Conservation (phyloP, 2,888 invertebrate genomes). For the Hedya salicella region DNA sequence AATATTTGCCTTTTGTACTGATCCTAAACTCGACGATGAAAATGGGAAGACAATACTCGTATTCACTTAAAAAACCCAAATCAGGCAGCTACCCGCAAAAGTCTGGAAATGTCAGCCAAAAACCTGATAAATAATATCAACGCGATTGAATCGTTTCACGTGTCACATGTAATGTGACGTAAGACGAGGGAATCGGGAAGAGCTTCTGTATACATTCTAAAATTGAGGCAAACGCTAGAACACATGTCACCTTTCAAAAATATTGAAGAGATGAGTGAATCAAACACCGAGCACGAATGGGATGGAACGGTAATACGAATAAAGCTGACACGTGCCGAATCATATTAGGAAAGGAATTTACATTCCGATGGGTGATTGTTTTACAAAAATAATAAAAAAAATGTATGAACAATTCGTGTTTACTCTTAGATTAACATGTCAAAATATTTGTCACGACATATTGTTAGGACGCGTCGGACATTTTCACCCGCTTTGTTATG, state of each 20-base stretch:
- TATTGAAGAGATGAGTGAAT: slow-evolving; percentile 27
- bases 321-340: not conserved
- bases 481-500: no score
- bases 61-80: not conserved
- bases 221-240: slow-evolving; percentile 2
- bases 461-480: no score
- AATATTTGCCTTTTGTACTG: not conserved
- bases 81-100: not conserved
- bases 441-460: no score
- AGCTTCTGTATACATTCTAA: slow-evolving; percentile 15
- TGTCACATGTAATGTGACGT: slow-evolving; percentile 31
- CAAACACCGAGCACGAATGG: not conserved
- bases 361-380: no score
- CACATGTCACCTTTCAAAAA: slow-evolving; percentile 1
- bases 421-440: no score
- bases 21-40: not conserved
- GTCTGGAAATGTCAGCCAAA: not conserved
- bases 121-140: slow-evolving; percentile 9
- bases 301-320: not conserved
- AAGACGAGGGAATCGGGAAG: slow-evolving; percentile 25
- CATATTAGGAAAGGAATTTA: not conserved
- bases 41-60: no score
- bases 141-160: not conserved
- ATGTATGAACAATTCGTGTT: no score
- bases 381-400: no score